Evolutionary conservation across 2,888 invertebrate species (phyloP), one percentile per base, ranked within the genome.

Genomic region (Heteromurus nitidus): DNA sequence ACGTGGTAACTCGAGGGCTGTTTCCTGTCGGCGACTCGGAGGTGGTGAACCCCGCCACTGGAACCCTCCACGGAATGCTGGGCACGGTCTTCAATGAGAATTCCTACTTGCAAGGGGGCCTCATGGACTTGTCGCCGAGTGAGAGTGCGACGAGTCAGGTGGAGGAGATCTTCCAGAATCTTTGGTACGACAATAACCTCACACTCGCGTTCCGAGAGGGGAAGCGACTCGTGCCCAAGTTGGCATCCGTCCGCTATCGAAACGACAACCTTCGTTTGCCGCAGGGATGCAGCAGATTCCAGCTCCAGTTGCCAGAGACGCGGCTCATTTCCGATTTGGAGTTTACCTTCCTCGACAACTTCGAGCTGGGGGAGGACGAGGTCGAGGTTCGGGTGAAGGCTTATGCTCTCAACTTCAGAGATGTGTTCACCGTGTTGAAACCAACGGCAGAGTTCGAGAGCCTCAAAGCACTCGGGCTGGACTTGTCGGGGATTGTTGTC

Each of bases 391-490:
- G n/a, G 11, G 62, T 80, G 1, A 74, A 68, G 55, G 50, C 62
- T 2, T 11, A 28, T 1, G 73, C 68, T 0, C 36, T 80, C 9
- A 80, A 80, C 42, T 83, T 83, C 28, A 13, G 69, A 42, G 83
- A 83, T 18, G 64, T 83, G n/a, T 74, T 83, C 13, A 50, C 50
- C 0, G 74, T 83, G 20, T 26, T 83, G 0, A 81, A 83, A 26
- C 81, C 83, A 0, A 36, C 30, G 1, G 64, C 20, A 11, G 20
- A 58, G 24, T 65, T 47, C 22, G 26, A 72, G 2, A 47, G 69
- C 24, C 3, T 30, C 1, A 65, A 64, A 72, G 64, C 9, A 30
- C 20, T 5, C 2, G 94, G 94, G 0, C 94, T 94, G 80, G 94
- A 94, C 89, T 58, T 77, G 30, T n/a, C 72, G 36, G 82, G 82